Conservation (phyloP, 2,888 invertebrate genomes). For the Phragmatobia fuliginosa region DNA sequence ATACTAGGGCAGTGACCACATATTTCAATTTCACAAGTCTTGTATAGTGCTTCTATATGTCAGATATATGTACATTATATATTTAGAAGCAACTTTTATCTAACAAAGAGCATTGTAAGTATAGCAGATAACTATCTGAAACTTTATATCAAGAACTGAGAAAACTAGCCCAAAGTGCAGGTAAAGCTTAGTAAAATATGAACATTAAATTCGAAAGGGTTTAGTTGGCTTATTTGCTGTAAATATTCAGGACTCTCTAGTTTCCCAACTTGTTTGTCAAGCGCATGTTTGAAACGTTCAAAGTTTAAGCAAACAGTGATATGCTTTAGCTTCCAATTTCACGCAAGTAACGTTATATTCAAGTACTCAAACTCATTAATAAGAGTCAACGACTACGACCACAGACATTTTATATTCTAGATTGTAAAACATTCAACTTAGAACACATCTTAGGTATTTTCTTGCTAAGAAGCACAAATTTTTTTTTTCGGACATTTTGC, state of each 20-base stretch:
- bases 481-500: too few species aligned
- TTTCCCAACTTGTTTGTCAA: constrained; percentile 42
- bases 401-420: not conserved
- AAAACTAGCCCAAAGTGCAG: too few species aligned
- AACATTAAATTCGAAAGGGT: constrained; percentile 21
- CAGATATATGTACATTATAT: too few species aligned
- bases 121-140: too few species aligned
- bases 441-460: too few species aligned
- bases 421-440: not conserved
- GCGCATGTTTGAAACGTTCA: constrained; percentile 39
- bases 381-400: constrained; percentile 13
- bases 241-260: constrained; percentile 38
- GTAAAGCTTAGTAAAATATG: constrained; percentile 18
- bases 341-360: constrained; percentile 42
- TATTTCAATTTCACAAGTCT: too few species aligned
- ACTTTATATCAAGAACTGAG: too few species aligned
- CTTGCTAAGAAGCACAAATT: too few species aligned
- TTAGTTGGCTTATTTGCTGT: constrained; percentile 29
- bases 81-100: too few species aligned
- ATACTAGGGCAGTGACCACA: too few species aligned
- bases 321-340: constrained; percentile 51
- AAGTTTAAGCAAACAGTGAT: constrained; percentile 48
- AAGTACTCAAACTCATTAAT: constrained; percentile 35
- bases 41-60: too few species aligned
- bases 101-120: too few species aligned